Conservation (phyloP, 1,140 invertebrate species). For the Diabrotica undecimpunctata region DNA sequence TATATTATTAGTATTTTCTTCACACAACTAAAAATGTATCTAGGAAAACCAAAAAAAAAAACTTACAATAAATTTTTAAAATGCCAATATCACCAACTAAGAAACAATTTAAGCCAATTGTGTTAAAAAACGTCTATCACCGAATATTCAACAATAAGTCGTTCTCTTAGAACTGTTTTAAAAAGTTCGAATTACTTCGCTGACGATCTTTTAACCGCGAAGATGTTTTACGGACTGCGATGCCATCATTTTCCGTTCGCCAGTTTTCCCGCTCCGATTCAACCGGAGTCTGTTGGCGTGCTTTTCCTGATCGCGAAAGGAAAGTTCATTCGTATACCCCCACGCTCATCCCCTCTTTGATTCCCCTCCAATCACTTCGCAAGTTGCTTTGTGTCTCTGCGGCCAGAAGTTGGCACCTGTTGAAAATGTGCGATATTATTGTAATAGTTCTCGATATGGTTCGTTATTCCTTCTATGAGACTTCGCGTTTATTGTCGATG, state of each 20-base stretch:
- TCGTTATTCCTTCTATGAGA: too few relatives aligned
- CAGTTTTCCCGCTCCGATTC: neutral
- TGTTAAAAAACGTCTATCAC: too few relatives aligned
- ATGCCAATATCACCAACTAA: too few relatives aligned
- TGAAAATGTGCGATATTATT: neutral
- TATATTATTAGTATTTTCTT: too few relatives aligned
- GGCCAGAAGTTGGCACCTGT: neutral
- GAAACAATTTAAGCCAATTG: too few relatives aligned
- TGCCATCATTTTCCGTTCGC: neutral
- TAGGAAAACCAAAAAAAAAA: too few relatives aligned
- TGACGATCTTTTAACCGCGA: neutral
- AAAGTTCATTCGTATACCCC: neutral
- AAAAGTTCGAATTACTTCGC: neutral
- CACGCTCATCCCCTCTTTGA: neutral
- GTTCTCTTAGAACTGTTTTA: neutral
- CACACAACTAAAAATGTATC: too few relatives aligned
- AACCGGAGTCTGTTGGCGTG: neutral
- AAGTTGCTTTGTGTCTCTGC: neutral
- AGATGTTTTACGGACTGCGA: neutral
- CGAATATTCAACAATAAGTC: too few relatives aligned
- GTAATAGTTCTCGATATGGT: neutral
- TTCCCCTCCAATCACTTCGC: neutral
- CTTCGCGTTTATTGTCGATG: too few relatives aligned
- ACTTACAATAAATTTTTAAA: too few relatives aligned
- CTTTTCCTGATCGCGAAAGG: neutral